Evolutionary conservation across 2,113 vertebrate species (phyloP), one percentile per base, ranked within the genome.

Genomic region (Eurystomus gularis): DNA sequence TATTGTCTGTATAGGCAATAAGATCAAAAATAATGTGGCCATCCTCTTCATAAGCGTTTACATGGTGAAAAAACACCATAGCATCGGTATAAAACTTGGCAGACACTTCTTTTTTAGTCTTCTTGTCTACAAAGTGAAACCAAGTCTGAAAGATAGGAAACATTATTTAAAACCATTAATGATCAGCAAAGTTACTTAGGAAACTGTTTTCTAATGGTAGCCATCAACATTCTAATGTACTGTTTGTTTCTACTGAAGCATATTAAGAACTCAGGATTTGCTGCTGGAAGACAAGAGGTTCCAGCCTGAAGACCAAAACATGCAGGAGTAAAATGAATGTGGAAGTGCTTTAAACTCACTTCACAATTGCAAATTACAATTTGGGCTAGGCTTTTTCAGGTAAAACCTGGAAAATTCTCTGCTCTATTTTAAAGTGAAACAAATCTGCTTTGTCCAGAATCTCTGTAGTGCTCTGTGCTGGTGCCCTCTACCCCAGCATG

Each of bases 11-110:
- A 29, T 99, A 99, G 85, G 98, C 95, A 25, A 99, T 98, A 60
- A 99, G 87, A 8, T 99, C 99, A 28, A 99, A 98, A 70, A 99
- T 15, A 31, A 99, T 77, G n/a, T 99, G 98, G 60, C 98, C 98
- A 0, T 99, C 98, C 1, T 99, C 98, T 95, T 99, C 99, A 11
- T 98, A 99, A 69, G 99, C 99, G 5, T 99, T 99, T 86, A 99
- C 80, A 1, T 99, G 99, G 94, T 99, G 99, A 90, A 98, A 99
- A 84, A 99, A 87, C 7, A 99, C 97, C 98, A 99, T 73, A 7
- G 99, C 71, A 70, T 98, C 98, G 0, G 98, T 98, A 96, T 97
- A 98, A 93, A 98, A 99, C 94, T 98, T 99, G 12, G 93, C 97
- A 25, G 96, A 88, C 15, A 98, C 49, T 17, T 97, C 97, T 94